phyloP scores from a whole-genome alignment of 2,113 vertebrate species.

The Mormyrus iriodes region DNA sequence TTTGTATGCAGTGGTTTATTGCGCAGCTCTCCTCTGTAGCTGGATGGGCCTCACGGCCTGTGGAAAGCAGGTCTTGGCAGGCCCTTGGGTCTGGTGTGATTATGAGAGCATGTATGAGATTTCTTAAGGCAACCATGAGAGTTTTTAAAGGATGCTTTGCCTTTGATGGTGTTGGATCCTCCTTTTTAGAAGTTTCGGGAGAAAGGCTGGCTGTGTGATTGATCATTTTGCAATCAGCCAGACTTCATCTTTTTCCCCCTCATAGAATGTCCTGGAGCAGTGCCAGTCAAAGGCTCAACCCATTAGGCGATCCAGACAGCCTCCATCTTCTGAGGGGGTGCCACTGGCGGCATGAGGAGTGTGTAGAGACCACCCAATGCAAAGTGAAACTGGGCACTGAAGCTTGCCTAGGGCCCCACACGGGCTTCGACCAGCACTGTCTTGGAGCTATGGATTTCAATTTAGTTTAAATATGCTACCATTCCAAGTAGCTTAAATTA shows the following conservation, averaged over 20 bases:
- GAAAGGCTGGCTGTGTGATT: not conserved
- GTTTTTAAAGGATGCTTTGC: not conserved
- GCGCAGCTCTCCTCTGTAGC: not conserved
- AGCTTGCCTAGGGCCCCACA: not conserved
- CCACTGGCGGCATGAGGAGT: not conserved
- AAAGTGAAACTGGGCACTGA: not conserved
- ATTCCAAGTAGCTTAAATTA: not conserved
- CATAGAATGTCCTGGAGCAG: not conserved
- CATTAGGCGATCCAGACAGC: not conserved
- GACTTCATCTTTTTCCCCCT: not conserved
- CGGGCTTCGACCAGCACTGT: not conserved
- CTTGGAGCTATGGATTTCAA: not conserved
- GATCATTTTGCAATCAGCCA: not conserved
- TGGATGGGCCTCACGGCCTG: not conserved
- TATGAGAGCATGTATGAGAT: conserved; percentile 6
- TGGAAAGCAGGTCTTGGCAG: not conserved
- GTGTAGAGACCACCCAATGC: not conserved
- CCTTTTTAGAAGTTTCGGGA: not conserved
- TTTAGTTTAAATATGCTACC: not conserved
- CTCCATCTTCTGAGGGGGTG: not conserved
- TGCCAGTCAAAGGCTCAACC: not conserved
- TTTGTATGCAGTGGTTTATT: not conserved
- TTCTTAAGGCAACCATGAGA: conserved; percentile 15
- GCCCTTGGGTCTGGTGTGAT: conserved; percentile 11
- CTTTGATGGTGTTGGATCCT: not conserved